Conservation (phyloP, 2,797 vertebrate genomes). For the Paratrypauchen microcephalus region DNA sequence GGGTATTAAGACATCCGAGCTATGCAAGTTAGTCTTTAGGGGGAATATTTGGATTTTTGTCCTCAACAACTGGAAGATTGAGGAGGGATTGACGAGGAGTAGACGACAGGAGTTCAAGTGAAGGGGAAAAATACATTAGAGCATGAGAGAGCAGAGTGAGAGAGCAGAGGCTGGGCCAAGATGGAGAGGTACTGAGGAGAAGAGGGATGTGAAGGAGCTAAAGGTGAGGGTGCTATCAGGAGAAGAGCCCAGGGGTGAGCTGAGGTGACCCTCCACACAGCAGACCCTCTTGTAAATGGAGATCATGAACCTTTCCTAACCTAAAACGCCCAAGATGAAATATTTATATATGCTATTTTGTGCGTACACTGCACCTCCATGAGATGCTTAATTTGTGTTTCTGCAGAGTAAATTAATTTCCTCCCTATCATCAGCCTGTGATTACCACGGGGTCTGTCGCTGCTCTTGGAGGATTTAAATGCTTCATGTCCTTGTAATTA, state of each 20-base stretch:
- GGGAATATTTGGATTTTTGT: constrained; percentile 35
- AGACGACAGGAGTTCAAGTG: constrained; percentile 24
- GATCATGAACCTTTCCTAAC: constrained; percentile 83
- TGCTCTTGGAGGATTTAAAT: constrained; percentile 76
- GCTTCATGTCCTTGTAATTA: constrained; percentile 81
- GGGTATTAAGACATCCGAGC: constrained; percentile 61
- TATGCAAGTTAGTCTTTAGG: constrained; percentile 30
- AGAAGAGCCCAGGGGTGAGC: constrained; percentile 61
- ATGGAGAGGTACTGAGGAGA: constrained; percentile 45
- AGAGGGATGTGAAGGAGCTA: constrained; percentile 58
- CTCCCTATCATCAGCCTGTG: constrained; percentile 77
- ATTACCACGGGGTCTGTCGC: constrained; percentile 70
- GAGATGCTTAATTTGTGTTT: constrained; percentile 81
- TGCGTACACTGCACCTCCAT: constrained; percentile 63
- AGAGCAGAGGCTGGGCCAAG: constrained; percentile 30
- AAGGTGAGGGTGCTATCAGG: constrained; percentile 67
- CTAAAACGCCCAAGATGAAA: constrained; percentile 81
- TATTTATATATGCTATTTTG: constrained; percentile 87
- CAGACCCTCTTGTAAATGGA: constrained; percentile 77
- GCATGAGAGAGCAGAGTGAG: constrained; percentile 24
- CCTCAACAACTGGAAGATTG: constrained; percentile 39
- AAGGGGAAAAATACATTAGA: constrained; percentile 28
- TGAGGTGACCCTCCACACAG: constrained; percentile 68
- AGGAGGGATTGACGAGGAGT: constrained; percentile 16
- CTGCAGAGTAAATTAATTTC: constrained; percentile 80